A percentile compares a stretch with the other conserved stretches of the same genome.
Conservation (phyloP, 2,797 vertebrate genomes). For the Poeciliopsis turneri region DNA sequence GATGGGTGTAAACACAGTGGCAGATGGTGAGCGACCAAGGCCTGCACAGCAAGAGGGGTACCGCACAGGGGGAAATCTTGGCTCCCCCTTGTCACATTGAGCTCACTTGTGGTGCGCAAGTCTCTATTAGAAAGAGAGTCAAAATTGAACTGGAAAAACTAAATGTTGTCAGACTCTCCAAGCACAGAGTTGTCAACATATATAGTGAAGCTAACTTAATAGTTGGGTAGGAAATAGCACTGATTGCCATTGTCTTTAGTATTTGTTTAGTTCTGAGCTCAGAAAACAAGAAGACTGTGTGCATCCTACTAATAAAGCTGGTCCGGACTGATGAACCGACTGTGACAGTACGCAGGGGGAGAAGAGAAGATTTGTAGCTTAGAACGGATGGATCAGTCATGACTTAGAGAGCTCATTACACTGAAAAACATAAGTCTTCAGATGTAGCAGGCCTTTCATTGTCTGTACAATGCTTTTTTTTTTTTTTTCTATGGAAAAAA, state of each 20-base stretch:
- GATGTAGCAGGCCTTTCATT: constrained; percentile 17
- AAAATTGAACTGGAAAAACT: constrained; percentile 26
- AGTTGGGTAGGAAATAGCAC: constrained; percentile 9
- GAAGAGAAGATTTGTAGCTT: constrained; percentile 33
- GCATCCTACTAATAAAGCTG: constrained; percentile 36
- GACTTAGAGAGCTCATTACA: constrained; percentile 40
- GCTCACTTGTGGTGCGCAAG: constrained; percentile 54
- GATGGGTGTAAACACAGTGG: constrained; percentile 84
- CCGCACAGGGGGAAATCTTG: constrained; percentile 74
- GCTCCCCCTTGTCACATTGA: constrained; percentile 53
- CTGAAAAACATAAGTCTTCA: constrained; percentile 17
- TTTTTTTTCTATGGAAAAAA: constrained; percentile 6
- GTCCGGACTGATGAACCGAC: constrained; percentile 43
- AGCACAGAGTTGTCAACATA: constrained; percentile 19
- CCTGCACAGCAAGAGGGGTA: constrained; percentile 78
- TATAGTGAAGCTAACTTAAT: constrained; percentile 16
- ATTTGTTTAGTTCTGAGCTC: constrained; percentile 45
- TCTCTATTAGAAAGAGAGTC: constrained; percentile 50
- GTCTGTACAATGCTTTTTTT: constrained; percentile 30
- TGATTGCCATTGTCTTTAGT: constrained; percentile 57
- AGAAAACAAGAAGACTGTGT: constrained; percentile 36
- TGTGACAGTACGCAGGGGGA: constrained; percentile 15
- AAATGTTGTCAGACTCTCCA: constrained; percentile 22
- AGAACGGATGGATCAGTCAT: constrained; percentile 34
- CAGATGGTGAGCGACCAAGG: constrained; percentile 83